Evolutionary conservation across 2,888 invertebrate species (phyloP).

Genomic region (Lithophane leautieri): DNA sequence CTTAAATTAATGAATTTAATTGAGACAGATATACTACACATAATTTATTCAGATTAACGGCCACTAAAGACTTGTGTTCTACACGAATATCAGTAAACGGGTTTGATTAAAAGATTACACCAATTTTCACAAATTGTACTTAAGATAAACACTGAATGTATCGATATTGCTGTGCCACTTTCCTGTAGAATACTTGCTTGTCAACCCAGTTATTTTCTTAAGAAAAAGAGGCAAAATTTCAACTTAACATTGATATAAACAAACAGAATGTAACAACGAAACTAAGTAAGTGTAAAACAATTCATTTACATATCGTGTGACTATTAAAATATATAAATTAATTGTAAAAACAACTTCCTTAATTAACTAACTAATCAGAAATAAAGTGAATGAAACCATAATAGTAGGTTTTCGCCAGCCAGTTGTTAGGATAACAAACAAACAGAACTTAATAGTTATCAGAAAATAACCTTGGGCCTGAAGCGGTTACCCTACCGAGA

Average conservation of each 20-base stretch:
- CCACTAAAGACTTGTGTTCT: conserved; percentile 76
- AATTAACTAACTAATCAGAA: not conserved
- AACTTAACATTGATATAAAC: not conserved
- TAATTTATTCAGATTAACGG: conserved; percentile 77
- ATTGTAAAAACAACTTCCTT: conserved; percentile 12
- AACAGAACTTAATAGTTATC: not conserved
- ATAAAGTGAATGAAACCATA: not conserved
- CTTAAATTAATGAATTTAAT: conserved; percentile 87
- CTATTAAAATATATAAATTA: conserved; percentile 6
- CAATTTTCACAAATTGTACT: conserved; percentile 75
- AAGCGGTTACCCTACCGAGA: conserved; percentile 55
- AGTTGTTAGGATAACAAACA: not conserved
- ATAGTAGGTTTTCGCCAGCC: not conserved
- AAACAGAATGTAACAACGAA: not conserved
- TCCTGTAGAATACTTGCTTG: conserved; percentile 54
- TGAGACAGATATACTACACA: conserved; percentile 82
- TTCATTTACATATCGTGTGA: conserved; percentile 8
- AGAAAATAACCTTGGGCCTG: conserved; percentile 42
- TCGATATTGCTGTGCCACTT: conserved; percentile 60
- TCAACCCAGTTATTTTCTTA: conserved; percentile 40
- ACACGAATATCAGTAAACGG: conserved; percentile 70
- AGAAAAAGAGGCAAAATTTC: not conserved
- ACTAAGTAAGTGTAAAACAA: conserved; percentile 10
- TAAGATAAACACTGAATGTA: conserved; percentile 69
- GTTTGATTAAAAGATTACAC: conserved; percentile 67